Percentiles rank a stretch among this genome's conserved stretches.
Conservation (phyloP, 1,140 invertebrate genomes). For the Formica exsecta region DNA sequence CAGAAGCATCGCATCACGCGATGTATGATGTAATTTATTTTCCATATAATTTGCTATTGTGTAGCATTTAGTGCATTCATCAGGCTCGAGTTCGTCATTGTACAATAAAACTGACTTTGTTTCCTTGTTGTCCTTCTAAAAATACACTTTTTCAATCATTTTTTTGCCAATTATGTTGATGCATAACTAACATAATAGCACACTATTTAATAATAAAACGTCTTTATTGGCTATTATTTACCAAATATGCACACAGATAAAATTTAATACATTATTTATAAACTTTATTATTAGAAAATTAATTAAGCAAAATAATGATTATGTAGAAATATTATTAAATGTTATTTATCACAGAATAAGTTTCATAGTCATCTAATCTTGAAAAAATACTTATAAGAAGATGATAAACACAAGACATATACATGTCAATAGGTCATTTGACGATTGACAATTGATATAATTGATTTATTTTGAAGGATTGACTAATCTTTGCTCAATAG, state of each 20-base stretch:
- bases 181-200: not conserved
- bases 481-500: not conserved
- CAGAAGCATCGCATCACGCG: slow-evolving; percentile 76
- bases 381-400: not conserved
- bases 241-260: not conserved
- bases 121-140: slow-evolving; percentile 40
- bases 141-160: slow-evolving; percentile 49
- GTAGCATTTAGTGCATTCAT: slow-evolving; percentile 84
- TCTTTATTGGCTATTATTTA: slow-evolving; percentile 3
- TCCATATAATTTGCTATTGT: slow-evolving; percentile 83
- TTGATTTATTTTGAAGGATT: not conserved
- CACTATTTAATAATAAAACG: too few species aligned
- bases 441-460: not conserved
- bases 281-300: not conserved
- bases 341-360: not conserved
- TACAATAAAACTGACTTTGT: slow-evolving; percentile 66
- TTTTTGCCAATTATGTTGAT: not conserved
- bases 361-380: slow-evolving; percentile 29
- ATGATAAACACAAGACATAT: not conserved
- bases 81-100: slow-evolving; percentile 81
- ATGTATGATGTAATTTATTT: slow-evolving; percentile 78
- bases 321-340: not conserved
- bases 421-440: slow-evolving; percentile 46
- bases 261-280: slow-evolving; percentile 1
- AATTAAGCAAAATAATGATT: not conserved